Base-by-base conservation (phyloP, 2,797 vertebrate genomes). In the Lagocephalus sceleratus region DNA sequence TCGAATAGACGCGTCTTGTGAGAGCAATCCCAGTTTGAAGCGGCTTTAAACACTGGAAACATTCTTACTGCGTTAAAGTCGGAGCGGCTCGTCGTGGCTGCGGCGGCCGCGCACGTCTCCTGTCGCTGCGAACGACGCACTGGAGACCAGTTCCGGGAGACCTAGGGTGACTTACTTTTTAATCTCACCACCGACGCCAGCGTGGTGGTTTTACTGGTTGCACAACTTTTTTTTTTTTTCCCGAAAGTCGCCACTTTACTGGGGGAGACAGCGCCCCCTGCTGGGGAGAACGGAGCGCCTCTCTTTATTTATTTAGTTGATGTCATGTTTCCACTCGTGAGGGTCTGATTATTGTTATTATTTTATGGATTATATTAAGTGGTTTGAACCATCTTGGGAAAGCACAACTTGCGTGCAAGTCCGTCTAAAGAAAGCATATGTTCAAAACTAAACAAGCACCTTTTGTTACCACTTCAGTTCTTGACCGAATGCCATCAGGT, bases 241-340 rank as follows among this genome's bases (percentile, higher is more conserved):
- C 39, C 11, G 6, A 11, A 45, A 5, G 29, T 15, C 9, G 20
- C 17, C 42, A 2, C 20, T 19, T 45, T 6, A 23, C n/a, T 6
- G 65, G 72, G 57, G 73, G 40, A 85, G 88, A 81, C 73, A 85
- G 85, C 85, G 23, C 70, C 85, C 48, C 84, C 68, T 39, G 52
- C 59, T 63, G 89, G 83, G 17, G 5, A 42, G 1, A 9, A 9
- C 16, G 6, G 40, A 10, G 5, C 1, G 7, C 7, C 17, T 2
- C 4, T 16, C 17, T 41, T 41, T 41, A n/a, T 41, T 41, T n/a
- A 4, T 39, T 39, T 39, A 14, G 14, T 39, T 39, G 1, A 15
- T 16, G 8, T 42, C 5, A 42, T 17, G 2, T 42, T 7, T 42
- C 3, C 7, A 40, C 12, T 35, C 4, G 12, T 35, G 32, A 35